Evolutionary conservation across 2,888 invertebrate genomes (phyloP), one percentile per base, ranked within the genome.

Genomic region (Troides aeacus): DNA sequence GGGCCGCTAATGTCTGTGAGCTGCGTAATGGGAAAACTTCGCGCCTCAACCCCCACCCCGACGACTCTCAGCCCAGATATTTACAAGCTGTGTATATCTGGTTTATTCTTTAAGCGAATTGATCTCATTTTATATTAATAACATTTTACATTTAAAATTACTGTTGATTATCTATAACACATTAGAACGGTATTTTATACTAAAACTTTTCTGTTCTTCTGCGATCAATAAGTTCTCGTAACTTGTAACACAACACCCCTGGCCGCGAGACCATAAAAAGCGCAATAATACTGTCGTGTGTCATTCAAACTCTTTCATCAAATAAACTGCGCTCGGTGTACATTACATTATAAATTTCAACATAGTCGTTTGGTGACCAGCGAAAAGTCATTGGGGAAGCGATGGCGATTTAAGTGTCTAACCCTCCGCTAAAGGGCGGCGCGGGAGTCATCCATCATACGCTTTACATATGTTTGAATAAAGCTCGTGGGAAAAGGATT

Each of bases 401-500:
- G 90, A 91, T 92, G 86, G 88, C 89, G 87, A 91, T 89, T 92
- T 92, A 91, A 92, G 89, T 88, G 86, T 83, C 85, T 81, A 83
- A 84, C 89, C 86, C 30, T 87, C 86, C 84, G 84, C 78, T 78
- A 71, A 80, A 80, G 87, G 87, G 88, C 84, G 85, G 84, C 85
- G 81, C 78, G 74, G 78, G 84, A 80, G 86, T 86, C 92, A 93
- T 93, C 93, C 90, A 93, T 93, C 93, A 93, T 91, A 89, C 87
- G 93, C 93, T 93, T 93, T 93, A 93, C 93, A 93, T 93, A 93
- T 93, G 93, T 93, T 93, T 92, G 91, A 90, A 90, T 92, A 92
- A 93, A 92, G 90, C 93, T 84, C 93, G 93, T 93, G 93, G 93
- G 93, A 93, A 92, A 92, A 90, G 90, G 90, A 92, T 90, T 91